Evolutionary conservation across 2,888 invertebrate genomes (phyloP), one percentile per base, ranked within the genome.

Genomic region (Drosophila testacea): DNA sequence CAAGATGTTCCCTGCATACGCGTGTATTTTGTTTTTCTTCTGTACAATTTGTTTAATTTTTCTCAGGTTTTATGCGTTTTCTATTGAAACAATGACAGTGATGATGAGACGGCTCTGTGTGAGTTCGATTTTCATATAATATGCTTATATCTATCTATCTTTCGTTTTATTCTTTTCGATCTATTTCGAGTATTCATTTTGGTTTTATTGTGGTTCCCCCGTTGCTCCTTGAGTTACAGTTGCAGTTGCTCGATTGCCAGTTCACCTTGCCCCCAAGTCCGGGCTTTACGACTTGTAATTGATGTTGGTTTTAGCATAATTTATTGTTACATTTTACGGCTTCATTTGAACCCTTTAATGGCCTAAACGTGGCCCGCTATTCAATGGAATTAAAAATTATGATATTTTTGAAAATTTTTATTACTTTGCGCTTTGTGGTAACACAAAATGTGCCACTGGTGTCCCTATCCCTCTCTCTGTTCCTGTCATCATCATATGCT

Each of bases 261-360:
- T 56, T 51, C 69, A 67, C 68, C 88, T 82, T 68, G 72, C 65
- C 61, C 46, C 54, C 22, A 22, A 50, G 36, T 56, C 27, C 55
- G 11, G 11, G 68, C 73, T 86, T 89, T 90, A 89, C 79, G 90
- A 89, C 79, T 79, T 79, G 89, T 90, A 90, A 89, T 90, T 90
- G 90, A 89, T 90, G 89, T 89, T 90, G 76, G 89, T 90, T 89
- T 90, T 90, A 77, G 77, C 88, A 88, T 89, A 85, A 90, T 90
- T 89, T 90, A 89, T 90, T 72, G 86, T 28, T 70, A 56, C 73
- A 76, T 81, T 89, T 90, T 79, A 89, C 81, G 67, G 83, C 86
- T 88, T 89, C 90, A 89, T 79, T 81, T 82, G 80, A 89, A 90
- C 86, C 90, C 83, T 83, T 90, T 90, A 82, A 90, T 90, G 77